These are phyloP conservation scores for Pelochelys cantorii DNA, from an alignment of 2,797 vertebrate species.

Conservation along the genomic window DNA sequence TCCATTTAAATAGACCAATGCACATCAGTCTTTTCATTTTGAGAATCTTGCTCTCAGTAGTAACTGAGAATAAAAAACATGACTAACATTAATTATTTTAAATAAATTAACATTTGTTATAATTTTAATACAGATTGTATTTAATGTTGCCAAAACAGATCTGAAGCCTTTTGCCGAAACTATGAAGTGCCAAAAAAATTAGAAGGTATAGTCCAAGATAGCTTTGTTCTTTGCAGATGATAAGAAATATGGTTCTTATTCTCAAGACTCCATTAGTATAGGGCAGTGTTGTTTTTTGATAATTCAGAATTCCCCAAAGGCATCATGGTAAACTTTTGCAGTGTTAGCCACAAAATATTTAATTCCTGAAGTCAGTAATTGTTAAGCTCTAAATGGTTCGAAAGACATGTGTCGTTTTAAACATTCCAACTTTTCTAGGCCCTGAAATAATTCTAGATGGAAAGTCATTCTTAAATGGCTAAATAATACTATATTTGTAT, in stretches of 20 bases:
- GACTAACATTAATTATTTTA: background rate
- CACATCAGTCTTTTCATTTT: background rate
- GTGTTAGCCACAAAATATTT: background rate
- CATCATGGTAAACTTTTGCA: background rate
- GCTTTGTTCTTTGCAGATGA: background rate
- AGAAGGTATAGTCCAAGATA: background rate
- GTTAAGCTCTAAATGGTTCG: background rate
- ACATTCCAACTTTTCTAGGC: background rate
- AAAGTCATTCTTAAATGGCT: fast-evolving
- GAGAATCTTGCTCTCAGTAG: background rate
- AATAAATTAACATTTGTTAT: background rate
- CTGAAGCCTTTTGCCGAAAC: conserved; percentile 7
- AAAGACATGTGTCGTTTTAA: background rate
- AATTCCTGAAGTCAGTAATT: background rate
- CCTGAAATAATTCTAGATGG: background rate
- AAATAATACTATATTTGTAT: fast-evolving
- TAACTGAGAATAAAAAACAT: background rate
- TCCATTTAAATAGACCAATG: background rate
- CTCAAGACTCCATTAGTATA: conserved; percentile 15
- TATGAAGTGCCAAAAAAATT: conserved; percentile 37
- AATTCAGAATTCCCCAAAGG: background rate
- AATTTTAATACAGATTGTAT: background rate
- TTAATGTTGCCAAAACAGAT: conserved; percentile 9
- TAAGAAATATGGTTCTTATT: fast-evolving
- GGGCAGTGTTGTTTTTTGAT: conserved; percentile 36